Base-by-base conservation (phyloP, 2,888 invertebrate genomes). In the Pachycephus smyrnensis region DNA sequence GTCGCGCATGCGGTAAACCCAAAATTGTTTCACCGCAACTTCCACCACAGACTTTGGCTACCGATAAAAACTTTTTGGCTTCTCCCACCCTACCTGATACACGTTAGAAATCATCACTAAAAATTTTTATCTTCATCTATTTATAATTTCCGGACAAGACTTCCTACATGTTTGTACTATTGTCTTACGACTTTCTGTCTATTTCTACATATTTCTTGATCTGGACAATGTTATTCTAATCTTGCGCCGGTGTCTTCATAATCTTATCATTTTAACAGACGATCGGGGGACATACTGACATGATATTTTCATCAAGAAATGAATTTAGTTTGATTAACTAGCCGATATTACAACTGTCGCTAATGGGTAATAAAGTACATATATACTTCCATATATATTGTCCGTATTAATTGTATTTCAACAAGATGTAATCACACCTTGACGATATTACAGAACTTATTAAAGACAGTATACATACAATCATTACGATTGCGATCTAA, bases 1-100 rank as follows among this genome's bases (percentile, higher is more conserved):
- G 81, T 40, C 71, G 35, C 75, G 31, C 30, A 80, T 84, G 84
- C 82, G 83, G 82, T 84, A 80, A 81, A 83, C 83, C 82, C 75
- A 81, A 80, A 76, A 81, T 84, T 76, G 81, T 82, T 84, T 81
- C 76, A 76, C 40, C 40, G 81, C 30, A 81, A 81, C 81, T 82
- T 82, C 80, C 83, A 74, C 82, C 81, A 76, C 71, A 55, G 40
- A 23, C 40, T 55, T 55, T 55, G 40, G 15, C 40, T 55, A 55
- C 40, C 40, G 40, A 55, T 55, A 23, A 55, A 55, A 55, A 15
- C 6, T 55, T 55, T 40, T 55, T 55, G 6, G 1, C 9, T 6
- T 1, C 23, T 15, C 15, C 6, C 40, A 6, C 23, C 23, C 23
- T 9, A 23, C 2, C 40, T 23, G 40, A 15, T 6, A 6, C 15